Base-by-base conservation (phyloP, 2,113 vertebrate genomes). In the Collichthys lucidus region DNA sequence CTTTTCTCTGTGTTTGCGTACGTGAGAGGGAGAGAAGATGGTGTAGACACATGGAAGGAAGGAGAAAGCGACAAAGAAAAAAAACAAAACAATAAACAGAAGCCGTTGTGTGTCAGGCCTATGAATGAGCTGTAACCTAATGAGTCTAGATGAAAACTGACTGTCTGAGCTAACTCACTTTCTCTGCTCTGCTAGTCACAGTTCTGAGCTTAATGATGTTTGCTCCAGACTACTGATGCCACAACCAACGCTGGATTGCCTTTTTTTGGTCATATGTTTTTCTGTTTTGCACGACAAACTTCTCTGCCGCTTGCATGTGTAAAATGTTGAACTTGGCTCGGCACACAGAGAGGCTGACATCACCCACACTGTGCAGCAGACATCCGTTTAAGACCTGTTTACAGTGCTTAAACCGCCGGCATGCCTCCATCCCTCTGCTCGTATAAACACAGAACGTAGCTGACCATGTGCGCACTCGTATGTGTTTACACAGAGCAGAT, bases 141-240 rank as follows among this genome's bases (percentile, higher is more conserved):
- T 90, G 89, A 90, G 82, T 86, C 15, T 59, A 77, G 87, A 92
- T 92, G 86, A 93, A 91, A 89, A 87, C 83, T 81, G 91, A 92
- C 89, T 88, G 80, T 90, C 81, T 79, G 83, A 73, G 75, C 79
- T 90, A 88, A 92, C 87, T 92, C 88, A 90, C 88, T 92, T 92
- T 90, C 88, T 90, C 89, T 90, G 92, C 93, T 94, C 93, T 66
- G 84, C 87, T 91, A 82, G 92, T 89, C 90, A 88, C 85, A 87
- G 69, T 88, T 84, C 87, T 86, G 77, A 63, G 61, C 77, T 55
- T 87, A 89, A 92, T 90, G 84, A 89, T 91, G 89, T 90, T 92
- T 90, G 86, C 86, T 87, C 62, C 85, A 85, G 80, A 86, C 88
- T 85, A 59, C 87, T 80, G 77, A 91, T 86, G 90, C 77, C 78